Base-by-base conservation (phyloP, 2,113 vertebrate species). In the Peromyscus polionotus region DNA sequence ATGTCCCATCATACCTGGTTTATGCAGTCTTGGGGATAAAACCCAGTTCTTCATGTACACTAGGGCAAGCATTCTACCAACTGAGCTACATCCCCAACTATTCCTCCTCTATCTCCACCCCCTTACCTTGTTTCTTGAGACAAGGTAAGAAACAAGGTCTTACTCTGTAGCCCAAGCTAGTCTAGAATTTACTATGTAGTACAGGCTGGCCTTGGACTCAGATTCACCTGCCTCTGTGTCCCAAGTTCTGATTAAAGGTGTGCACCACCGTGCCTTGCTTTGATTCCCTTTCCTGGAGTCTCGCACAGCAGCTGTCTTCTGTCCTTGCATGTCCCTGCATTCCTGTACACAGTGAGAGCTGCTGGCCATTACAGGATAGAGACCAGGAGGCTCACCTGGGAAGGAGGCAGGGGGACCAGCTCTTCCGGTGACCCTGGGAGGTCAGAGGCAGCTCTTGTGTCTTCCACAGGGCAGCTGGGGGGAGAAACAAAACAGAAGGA, bases 381-480 rank as follows among this genome's bases (percentile, higher is more conserved):
- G 59, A 65, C 13, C 33, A 65, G 48, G 5, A 42, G 39, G 57
- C 92, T 93, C 94, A 98, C 98, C 97, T 98, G 98, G 3, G 77
- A 97, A 16, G 48, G 31, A 63, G 95, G 33, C 19, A 93, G 4
- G 22, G 54, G 16, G 31, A 11, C 0, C 1, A 9, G 2, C 20
- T 90, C 91, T 3, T 45, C 72, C 4, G 0, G 28, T 59, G 57
- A 72, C 5, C 16, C 7, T 1, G 75, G 83, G 57, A 51, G 42
- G 36, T 75, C 68, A 9, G 6, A 19, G 2, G 68, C 76, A 39
- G 24, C 22, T 20, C 1, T 70, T 26, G 33, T 51, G 13, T 77
- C 80, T 24, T 73, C 73, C 1, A 67, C 45, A 0, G 5, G 26
- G 9, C 24, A 57, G 57, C 98, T 98, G 31, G 3, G 42, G 65